Base-by-base conservation (phyloP, 2,113 vertebrate genomes). In the Chaenocephalus aceratus region DNA sequence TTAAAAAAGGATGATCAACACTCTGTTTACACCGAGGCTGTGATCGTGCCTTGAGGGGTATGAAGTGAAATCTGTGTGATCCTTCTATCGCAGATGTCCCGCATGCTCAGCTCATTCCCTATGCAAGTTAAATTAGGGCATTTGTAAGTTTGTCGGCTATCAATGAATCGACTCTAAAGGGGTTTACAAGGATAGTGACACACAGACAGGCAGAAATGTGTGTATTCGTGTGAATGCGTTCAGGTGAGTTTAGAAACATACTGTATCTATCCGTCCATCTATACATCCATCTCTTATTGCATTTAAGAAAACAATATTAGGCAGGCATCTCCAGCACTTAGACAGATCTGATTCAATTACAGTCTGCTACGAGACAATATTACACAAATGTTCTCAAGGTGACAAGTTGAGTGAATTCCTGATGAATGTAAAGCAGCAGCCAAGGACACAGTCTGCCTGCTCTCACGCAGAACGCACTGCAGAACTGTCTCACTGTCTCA, bases 321-420 rank as follows among this genome's bases (percentile, higher is more conserved):
- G 26, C 66, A 84, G 78, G 79, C 59, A 82, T 88, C 78, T 84
- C 56, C 34, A 76, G 77, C 86, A 88, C 85, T 92, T 76, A 85
- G 61, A 80, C 66, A 82, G 84, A 92, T 85, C 91, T 84, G 85
- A 89, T 92, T 89, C 65, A 83, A 89, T 89, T 85, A 88, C 75
- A 84, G 77, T 87, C 70, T 72, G 80, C 82, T 79, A 85, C 91
- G 88, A 87, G 79, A 85, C 84, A 75, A 76, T 91, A 90, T 90
- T 80, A 89, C 80, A 89, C 85, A 88, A 90, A 75, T 13, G 26
- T 83, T 89, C 75, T 90, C 77, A 91, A 92, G 88, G 91, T 92
- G 92, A 89, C 85, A 87, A 92, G 86, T 77, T 84, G 86, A 89
- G 84, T 58, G 83, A 91, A 86, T 84, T 83, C 73, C 60, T 83